These are phyloP conservation scores for Amphipoea oculea DNA, from an alignment of 2,888 invertebrate species.

Conservation along the genomic window DNA sequence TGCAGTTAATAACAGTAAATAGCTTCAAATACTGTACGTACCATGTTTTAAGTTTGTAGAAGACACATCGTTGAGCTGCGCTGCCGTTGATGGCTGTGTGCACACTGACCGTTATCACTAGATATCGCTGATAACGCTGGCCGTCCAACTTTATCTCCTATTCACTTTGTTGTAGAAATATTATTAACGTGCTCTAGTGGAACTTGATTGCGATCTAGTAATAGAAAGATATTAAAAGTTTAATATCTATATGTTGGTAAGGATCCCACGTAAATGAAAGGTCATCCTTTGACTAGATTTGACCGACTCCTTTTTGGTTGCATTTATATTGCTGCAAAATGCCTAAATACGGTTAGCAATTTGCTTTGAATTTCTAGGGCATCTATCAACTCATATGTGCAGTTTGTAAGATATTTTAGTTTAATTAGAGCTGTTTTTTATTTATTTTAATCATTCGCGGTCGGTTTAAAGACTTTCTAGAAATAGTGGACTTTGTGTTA, in stretches of 20 bases:
- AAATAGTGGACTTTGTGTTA: neutral
- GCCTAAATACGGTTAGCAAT: neutral
- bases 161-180: conserved; percentile 24
- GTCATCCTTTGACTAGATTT: neutral
- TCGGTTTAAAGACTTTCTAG: neutral
- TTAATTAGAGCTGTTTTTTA: too few relatives aligned
- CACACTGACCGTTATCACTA: conserved; percentile 67
- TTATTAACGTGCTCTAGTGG: conserved; percentile 17
- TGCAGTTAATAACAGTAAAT: neutral
- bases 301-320: conserved; percentile 5
- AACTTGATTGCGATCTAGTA: conserved; percentile 1
- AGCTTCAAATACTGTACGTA: conserved; percentile 35
- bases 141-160: conserved; percentile 46
- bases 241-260: neutral
- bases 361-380: too few relatives aligned
- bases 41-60: conserved; percentile 59
- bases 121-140: conserved; percentile 54
- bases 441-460: neutral
- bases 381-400: neutral
- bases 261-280: conserved; percentile 10
- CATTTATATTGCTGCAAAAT: neutral
- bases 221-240: neutral
- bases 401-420: neutral
- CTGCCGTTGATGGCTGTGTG: conserved; percentile 53
- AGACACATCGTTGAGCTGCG: conserved; percentile 66